These are phyloP conservation scores for Harpegnathos saltator DNA, from an alignment of 1,140 invertebrate species.

Conservation along the genomic window DNA sequence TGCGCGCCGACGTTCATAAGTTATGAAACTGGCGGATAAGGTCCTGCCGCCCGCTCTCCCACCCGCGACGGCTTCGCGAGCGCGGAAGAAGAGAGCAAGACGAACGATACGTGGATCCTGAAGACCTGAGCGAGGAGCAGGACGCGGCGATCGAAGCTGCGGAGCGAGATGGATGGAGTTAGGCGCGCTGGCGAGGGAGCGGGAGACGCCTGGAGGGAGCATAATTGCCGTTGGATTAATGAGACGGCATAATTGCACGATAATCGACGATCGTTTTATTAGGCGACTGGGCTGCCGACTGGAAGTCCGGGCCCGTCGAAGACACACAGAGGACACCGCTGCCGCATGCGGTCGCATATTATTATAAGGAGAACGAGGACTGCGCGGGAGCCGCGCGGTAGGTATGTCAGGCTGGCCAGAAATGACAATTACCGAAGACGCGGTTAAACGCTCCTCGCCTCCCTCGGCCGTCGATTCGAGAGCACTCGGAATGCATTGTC, in stretches of 20 bases:
- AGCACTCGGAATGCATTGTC: conserved; percentile 79
- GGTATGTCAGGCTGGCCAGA: conserved; percentile 83
- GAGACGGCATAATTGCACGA: conserved; percentile 86
- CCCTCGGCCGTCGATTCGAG: conserved; percentile 6
- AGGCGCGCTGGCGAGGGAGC: conserved; percentile 24
- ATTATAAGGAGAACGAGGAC: conserved; percentile 75
- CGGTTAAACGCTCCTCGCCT: conserved; percentile 77
- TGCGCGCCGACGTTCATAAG: conserved; percentile 79
- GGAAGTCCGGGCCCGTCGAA: conserved; percentile 40
- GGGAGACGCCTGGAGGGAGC: conserved; percentile 37
- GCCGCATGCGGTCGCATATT: conserved; percentile 81
- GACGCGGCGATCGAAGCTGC: conserved; percentile 13
- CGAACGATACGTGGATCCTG: conserved; percentile 36
- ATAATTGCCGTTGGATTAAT: conserved; percentile 85
- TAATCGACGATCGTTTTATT: conserved; percentile 85
- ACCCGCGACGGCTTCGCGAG: conserved; percentile 37
- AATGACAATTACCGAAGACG: conserved; percentile 84
- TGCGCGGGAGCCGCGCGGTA: conserved; percentile 43
- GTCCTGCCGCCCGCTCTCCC: conserved; percentile 49
- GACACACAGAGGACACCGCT: conserved; percentile 69
- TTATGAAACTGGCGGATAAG: conserved; percentile 80
- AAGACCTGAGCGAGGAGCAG: conserved; percentile 63
- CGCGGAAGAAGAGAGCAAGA: conserved; percentile 47
- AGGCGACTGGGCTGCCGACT: conserved; percentile 67
- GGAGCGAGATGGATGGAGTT: conserved; percentile 40